Base-by-base conservation (phyloP, 2,797 vertebrate genomes). In the Acanthis flammea region DNA sequence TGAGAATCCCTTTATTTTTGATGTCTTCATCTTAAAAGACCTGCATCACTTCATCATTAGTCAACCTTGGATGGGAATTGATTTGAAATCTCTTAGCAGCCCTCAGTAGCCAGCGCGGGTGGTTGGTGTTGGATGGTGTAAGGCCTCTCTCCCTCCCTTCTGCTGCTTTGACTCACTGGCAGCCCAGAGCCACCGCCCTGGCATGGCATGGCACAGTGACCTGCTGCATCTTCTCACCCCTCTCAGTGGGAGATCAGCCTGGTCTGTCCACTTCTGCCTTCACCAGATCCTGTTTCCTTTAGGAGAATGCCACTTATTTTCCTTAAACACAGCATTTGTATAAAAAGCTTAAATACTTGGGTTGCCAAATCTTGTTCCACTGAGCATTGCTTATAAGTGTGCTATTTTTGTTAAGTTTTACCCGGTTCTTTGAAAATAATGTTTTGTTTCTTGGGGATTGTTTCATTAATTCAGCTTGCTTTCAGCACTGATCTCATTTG, bases 1-100 rank as follows among this genome's bases (percentile, higher is more conserved):
- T 75, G 65, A 92, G 72, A 93, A 62, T 65, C 76, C 66, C 31
- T 93, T 96, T 92, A 35, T 86, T 96, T 97, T 94, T 95, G 92
- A 74, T 86, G 91, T 85, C 87, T 94, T 92, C 94, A 0, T 95
- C 86, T 85, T 94, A 92, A 94, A 91, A 94, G 87, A 88, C 66
- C 92, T 57, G 45, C 94, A 81, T 88, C 82, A 70, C 82, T 86
- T 96, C 92, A 91, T 75, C 94, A 63, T 90, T 94, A 96, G 90
- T 33, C 91, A 94, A 4, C 60, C 70, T 80, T 81, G 95, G 95
- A 97, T 95, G 92, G 89, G 83, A 92, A 81, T 91, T 81, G 9
- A 31, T 78, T 96, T 92, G 91, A 76, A 86, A 90, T 83, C 62
- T 86, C 41, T 91, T 92, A 92, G 7, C 37, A 19, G 2, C 84